Conservation (phyloP, 2,797 vertebrate genomes). For the Mionectes olivaceus region DNA sequence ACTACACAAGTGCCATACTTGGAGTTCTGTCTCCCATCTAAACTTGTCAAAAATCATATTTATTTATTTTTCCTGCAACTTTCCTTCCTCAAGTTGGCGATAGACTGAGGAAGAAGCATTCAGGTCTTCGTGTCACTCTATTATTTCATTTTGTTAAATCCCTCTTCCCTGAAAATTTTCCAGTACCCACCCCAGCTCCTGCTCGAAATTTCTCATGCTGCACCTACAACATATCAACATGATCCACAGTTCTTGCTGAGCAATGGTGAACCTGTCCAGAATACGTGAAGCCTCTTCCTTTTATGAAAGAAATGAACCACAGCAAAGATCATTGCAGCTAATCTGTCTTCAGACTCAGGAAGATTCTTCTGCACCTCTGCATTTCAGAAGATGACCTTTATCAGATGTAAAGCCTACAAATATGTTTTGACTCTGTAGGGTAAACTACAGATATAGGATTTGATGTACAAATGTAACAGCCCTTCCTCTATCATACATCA, state of each 20-base stretch:
- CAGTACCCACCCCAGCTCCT: background rate
- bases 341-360: constrained; percentile 15
- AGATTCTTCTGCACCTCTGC: constrained; percentile 30
- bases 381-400: constrained; percentile 56
- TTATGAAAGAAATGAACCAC: background rate
- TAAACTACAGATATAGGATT: background rate
- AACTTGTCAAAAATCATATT: background rate
- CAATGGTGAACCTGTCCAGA: background rate
- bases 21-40: background rate
- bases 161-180: background rate
- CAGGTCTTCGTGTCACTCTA: background rate
- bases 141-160: background rate
- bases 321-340: constrained; percentile 13
- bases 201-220: background rate
- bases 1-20: background rate
- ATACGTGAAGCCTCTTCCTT: background rate
- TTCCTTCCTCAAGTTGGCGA: background rate
- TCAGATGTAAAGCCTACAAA: constrained; percentile 12
- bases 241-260: background rate
- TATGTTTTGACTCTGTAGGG: background rate
- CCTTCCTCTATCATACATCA: background rate
- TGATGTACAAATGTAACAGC: constrained; percentile 20
- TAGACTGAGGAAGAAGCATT: background rate
- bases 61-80: background rate
- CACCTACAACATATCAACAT: background rate